Evolutionary conservation across 2,113 vertebrate species (phyloP).

Genomic region (Peromyscus maniculatus): DNA sequence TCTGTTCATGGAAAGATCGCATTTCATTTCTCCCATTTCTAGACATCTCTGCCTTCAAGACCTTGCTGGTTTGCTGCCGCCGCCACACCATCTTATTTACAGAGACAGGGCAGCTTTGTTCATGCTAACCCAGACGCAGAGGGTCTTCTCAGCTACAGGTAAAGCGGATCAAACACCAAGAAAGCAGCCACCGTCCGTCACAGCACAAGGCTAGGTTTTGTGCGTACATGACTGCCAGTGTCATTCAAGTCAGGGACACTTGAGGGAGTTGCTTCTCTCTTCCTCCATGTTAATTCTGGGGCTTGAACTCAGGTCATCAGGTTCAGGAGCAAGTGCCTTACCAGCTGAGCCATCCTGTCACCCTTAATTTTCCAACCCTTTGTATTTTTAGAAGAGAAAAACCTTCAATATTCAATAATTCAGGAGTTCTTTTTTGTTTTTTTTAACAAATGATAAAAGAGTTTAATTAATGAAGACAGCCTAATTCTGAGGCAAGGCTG

Average conservation of each 20-base stretch:
- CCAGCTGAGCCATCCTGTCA: not conserved
- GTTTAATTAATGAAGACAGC: not conserved
- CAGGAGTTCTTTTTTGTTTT: not conserved
- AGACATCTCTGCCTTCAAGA: not conserved
- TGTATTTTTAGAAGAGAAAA: not conserved
- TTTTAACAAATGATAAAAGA: not conserved
- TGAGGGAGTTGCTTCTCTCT: slow-evolving; percentile 18
- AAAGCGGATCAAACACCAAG: not conserved
- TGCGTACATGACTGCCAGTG: not conserved
- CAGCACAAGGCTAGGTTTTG: not conserved
- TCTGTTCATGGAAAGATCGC: not conserved
- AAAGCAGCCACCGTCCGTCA: not conserved
- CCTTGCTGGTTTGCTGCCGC: not conserved
- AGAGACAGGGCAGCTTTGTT: not conserved
- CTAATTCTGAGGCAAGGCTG: not conserved
- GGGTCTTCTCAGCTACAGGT: not conserved
- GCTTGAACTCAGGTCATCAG: not conserved
- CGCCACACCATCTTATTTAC: not conserved
- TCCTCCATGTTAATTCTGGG: not conserved
- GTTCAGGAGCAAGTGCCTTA: not conserved
- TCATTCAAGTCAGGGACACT: not conserved
- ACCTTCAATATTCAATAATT: not conserved
- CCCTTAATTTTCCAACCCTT: not conserved
- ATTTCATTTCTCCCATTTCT: not conserved
- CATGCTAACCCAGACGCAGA: not conserved